Evolutionary conservation across 2,113 vertebrate genomes (phyloP), one percentile per base, ranked within the genome.

Genomic region (Terrapene triunguis): DNA sequence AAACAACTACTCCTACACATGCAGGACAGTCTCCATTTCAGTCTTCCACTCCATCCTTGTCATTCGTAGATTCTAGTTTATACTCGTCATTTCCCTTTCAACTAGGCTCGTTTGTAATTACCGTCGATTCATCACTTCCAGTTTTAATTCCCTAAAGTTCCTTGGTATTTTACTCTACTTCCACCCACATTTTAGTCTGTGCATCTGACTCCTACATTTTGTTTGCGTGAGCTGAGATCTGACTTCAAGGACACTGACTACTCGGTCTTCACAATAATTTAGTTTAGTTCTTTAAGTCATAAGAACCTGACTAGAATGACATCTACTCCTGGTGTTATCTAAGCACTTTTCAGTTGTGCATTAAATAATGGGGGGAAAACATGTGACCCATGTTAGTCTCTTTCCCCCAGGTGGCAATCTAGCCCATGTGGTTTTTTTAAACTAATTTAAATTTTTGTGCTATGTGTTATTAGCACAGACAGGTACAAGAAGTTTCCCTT

Each of bases 1-100:
- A 89, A 94, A 65, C 94, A 93, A 91, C 89, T 79, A 84, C 65
- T 92, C 51, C 62, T 42, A 76, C 89, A 83, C 85, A 82, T 42
- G 25, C 38, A 22, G 47, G 17, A 78, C 87, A n/a, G 47, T 8
- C 24, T 88, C 0, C 79, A 89, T 91, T 92, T 96, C 90, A 87
- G 14, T 83, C 19, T 8, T 88, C 5, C 19, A 10, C 89, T 74
- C 24, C 22, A 27, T 76, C 42, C 4, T 57, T 88, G 10, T 19
- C n/a, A 76, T 35, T 90, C 78, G 29, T 0, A 0, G 55, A 72
- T 87, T 91, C 91, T 38, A 59, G 62, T 24, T 76, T 25, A 42
- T 25, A 24, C n/a, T 76, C 38, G 25, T 44, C 10, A 44, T 13
- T 32, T 12, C 6, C 88, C 10, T 74, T 87, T 87, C 57, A 89